phyloP scores from a whole-genome alignment of 2,113 vertebrate genomes.

The Planiliza haematocheilus region DNA sequence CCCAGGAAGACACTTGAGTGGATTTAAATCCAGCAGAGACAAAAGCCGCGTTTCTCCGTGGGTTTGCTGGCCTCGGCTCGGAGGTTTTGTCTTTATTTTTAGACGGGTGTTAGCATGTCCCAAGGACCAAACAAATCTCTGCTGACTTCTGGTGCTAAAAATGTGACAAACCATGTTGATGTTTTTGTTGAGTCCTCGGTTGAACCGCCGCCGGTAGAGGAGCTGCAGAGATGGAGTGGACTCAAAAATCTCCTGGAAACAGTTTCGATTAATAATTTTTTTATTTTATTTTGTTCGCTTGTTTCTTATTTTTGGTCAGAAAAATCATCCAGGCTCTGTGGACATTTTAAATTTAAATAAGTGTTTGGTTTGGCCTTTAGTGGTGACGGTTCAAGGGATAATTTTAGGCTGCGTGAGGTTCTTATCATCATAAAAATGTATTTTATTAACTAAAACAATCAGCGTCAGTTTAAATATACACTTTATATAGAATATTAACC shows the following conservation, averaged over 20 bases:
- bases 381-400: no score
- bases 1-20: background rate
- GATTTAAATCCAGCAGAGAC: constrained; percentile 42
- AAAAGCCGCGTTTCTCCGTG: constrained; percentile 8
- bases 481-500: no score
- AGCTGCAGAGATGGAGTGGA: background rate
- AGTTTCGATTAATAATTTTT: background rate
- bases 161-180: constrained; percentile 8
- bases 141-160: background rate
- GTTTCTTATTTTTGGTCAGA: no score
- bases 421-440: no score
- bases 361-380: no score
- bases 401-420: no score
- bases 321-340: no score
- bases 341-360: no score
- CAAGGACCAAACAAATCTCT: constrained; percentile 10
- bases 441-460: no score
- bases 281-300: no score
- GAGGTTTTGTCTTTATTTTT: constrained; percentile 24
- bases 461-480: no score
- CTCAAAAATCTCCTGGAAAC: background rate
- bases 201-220: background rate
- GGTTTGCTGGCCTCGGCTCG: constrained; percentile 1
- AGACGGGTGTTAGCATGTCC: constrained; percentile 15
- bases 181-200: background rate